A percentile compares a stretch with the other conserved stretches of the same genome.
Evolutionary conservation across 1,140 invertebrate genomes (phyloP).

Genomic region (Drosophila persimilis): DNA sequence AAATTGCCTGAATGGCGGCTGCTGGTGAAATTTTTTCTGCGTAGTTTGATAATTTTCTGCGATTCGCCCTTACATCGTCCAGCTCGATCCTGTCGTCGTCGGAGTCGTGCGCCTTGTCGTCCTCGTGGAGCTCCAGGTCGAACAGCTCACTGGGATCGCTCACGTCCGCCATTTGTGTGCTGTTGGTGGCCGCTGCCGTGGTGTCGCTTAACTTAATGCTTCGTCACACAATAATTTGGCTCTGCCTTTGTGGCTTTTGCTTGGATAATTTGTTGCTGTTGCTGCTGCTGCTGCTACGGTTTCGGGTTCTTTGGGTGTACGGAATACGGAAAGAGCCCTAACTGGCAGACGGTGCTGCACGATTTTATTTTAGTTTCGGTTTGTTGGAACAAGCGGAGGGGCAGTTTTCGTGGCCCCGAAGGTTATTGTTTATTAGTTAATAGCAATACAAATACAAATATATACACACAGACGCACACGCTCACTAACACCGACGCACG

Average conservation of each 20-base stretch:
- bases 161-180: conserved; percentile 87
- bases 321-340: conserved; percentile 60
- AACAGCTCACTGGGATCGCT: conserved; percentile 86
- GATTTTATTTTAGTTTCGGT: conserved; percentile 53
- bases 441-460: conserved; percentile 73
- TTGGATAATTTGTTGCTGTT: conserved; percentile 48
- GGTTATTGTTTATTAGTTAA: conserved; percentile 81
- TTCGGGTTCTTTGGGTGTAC: conserved; percentile 20
- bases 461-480: conserved; percentile 32
- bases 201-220: not conserved
- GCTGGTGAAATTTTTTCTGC: conserved; percentile 43
- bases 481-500: conserved; percentile 48
- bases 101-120: conserved; percentile 89
- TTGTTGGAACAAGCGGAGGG: conserved; percentile 50
- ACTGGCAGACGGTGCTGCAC: conserved; percentile 20
- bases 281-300: conserved; percentile 32
- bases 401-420: conserved; percentile 59
- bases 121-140: conserved; percentile 93
- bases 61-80: conserved; percentile 87
- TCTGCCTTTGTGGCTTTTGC: conserved; percentile 31
- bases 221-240: conserved; percentile 13
- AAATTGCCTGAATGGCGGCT: not conserved
- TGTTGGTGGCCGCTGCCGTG: conserved; percentile 37
- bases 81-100: conserved; percentile 93
- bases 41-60: conserved; percentile 46